Percentiles rank a stretch among this genome's conserved stretches.
Evolutionary conservation across 2,113 vertebrate species (phyloP).

Genomic region (Ciconia stormi): DNA sequence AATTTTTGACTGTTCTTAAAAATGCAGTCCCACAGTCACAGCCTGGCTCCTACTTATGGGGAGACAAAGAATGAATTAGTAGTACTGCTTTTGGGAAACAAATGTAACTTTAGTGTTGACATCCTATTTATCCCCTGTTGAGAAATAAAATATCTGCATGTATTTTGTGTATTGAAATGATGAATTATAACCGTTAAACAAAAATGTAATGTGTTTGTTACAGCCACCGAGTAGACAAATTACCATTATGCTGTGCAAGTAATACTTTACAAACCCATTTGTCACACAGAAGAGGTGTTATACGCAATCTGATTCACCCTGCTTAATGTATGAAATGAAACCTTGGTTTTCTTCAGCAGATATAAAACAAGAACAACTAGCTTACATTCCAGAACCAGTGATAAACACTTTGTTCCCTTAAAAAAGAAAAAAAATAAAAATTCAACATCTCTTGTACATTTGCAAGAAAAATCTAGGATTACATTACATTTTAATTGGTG

Average conservation of each 20-base stretch:
- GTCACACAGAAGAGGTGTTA: constrained; percentile 61
- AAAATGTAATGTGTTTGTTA: constrained; percentile 53
- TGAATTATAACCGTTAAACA: constrained; percentile 55
- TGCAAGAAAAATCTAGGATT: not conserved
- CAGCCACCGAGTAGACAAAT: constrained; percentile 60
- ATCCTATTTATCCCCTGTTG: constrained; percentile 44
- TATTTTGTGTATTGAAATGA: constrained; percentile 51
- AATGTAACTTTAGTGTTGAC: not conserved
- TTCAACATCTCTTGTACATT: not conserved
- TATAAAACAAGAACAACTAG: not conserved
- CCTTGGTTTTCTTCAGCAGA: constrained; percentile 1
- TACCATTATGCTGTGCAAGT: constrained; percentile 41
- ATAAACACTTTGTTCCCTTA: constrained; percentile 28
- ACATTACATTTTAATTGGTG: not conserved
- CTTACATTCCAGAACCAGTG: not conserved
- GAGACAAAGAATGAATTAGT: constrained; percentile 22
- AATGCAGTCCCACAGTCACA: not conserved
- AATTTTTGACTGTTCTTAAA: not conserved
- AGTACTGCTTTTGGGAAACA: not conserved
- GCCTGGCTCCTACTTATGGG: not conserved
- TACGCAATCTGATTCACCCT: constrained; percentile 54
- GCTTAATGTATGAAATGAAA: constrained; percentile 55
- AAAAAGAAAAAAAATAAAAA: not conserved
- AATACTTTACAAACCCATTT: constrained; percentile 68
- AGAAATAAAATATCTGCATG: constrained; percentile 33